Conservation (phyloP, 2,797 vertebrate genomes). For the Pyrrhura leucotis region DNA sequence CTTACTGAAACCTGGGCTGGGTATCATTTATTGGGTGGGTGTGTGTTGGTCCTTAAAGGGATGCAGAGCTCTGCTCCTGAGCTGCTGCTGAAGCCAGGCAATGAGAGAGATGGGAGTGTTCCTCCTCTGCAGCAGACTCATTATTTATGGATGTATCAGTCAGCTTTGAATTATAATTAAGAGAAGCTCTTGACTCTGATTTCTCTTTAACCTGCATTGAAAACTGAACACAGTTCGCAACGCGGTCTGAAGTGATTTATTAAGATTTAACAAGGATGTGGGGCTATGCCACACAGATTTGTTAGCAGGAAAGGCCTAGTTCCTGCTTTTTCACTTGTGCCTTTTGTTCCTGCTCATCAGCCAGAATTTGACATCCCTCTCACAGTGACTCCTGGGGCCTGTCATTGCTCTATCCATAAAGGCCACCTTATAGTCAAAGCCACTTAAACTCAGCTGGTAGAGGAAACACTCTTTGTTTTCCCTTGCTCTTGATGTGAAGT, state of each 20-base stretch:
- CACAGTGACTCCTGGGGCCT: not conserved
- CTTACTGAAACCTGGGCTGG: not conserved
- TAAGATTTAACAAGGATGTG: not conserved
- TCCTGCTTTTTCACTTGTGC: not conserved
- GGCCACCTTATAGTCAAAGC: not conserved
- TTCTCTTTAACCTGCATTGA: not conserved
- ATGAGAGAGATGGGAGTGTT: not conserved
- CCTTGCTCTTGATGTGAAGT: not conserved
- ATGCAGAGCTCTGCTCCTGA: not conserved
- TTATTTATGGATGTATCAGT: not conserved
- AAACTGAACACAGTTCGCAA: not conserved
- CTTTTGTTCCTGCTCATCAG: not conserved
- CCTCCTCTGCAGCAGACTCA: not conserved
- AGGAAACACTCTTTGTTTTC: not conserved
- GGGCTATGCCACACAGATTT: not conserved
- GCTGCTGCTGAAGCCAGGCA: not conserved
- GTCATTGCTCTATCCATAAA: not conserved
- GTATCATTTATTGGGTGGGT: not conserved
- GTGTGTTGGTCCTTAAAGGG: not conserved
- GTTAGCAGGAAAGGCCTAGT: not conserved
- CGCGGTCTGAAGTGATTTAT: not conserved
- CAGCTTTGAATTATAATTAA: not conserved
- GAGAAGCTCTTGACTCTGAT: not conserved
- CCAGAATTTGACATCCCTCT: not conserved
- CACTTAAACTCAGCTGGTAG: accelerated